A percentile compares a stretch with the other conserved stretches of the same genome.
Conservation (phyloP, 2,797 vertebrate species). For the Euthynnus affinis region DNA sequence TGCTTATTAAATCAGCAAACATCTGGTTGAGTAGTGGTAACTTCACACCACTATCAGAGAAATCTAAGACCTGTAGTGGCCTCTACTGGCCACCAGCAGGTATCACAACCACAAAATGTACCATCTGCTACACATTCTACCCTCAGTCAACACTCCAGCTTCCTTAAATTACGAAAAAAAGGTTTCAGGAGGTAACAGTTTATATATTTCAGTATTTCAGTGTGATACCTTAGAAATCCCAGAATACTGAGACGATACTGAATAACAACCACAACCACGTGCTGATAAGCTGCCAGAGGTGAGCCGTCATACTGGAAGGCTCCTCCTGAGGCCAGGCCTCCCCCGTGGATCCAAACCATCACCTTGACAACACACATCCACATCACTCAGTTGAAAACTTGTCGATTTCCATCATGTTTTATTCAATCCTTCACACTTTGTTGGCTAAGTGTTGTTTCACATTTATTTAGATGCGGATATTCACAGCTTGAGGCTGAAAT, state of each 20-base stretch:
- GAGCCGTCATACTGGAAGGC: constrained; percentile 79
- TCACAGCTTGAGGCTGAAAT: neutral
- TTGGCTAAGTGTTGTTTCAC: too few relatives aligned
- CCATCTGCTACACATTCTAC: neutral
- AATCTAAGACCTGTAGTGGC: neutral
- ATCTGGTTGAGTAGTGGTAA: neutral
- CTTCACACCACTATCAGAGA: neutral
- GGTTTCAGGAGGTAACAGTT: too few relatives aligned
- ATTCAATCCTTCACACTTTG: too few relatives aligned
- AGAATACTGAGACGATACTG: constrained; percentile 84
- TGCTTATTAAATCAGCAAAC: constrained; percentile 61
- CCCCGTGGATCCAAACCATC: constrained; percentile 14
- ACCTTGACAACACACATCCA: constrained; percentile 12
- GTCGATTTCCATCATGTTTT: too few relatives aligned
- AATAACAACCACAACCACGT: constrained; percentile 82
- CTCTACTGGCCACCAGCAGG: constrained; percentile 24
- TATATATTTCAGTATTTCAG: too few relatives aligned
- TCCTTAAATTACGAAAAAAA: neutral
- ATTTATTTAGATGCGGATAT: too few relatives aligned
- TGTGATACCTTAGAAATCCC: constrained; percentile 80
- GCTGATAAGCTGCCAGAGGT: constrained; percentile 78
- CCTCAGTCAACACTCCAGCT: neutral
- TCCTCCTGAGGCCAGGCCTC: constrained; percentile 30
- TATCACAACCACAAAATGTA: neutral
- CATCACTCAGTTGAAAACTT: too few relatives aligned